Evolutionary conservation across 2,888 invertebrate species (phyloP), one percentile per base, ranked within the genome.

Genomic region (Agrotis ipsilon): DNA sequence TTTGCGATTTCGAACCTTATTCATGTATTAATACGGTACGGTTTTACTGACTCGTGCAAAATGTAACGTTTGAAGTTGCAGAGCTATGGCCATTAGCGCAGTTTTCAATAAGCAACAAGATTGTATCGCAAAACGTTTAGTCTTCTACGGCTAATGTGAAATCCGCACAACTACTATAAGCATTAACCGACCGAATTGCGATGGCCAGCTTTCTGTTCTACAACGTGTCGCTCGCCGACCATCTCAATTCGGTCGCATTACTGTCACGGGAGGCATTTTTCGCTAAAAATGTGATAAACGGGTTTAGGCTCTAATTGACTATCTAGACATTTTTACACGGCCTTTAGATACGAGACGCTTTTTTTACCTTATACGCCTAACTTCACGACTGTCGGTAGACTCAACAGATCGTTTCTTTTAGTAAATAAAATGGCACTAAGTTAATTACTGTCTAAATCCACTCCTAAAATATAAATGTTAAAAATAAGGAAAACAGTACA

Each of bases 241-340:
- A 80, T 86, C 86, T 79, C 83, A 69, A 86, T 88, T 90, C 81
- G 88, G 88, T 89, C 87, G 88, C 77, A 83, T 81, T 71, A 82
- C 72, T 72, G 63, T 86, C 79, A 79, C 77, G 79, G 92, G 90
- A 91, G 93, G 87, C 88, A 92, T 92, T 92, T 92, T 80, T 82
- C 86, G 86, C 88, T 86, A 86, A 88, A 89, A 91, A 92, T 93
- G 93, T 93, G 91, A 92, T 92, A 92, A 75, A 87, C 87, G 94
- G 94, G 92, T 94, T 94, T 94, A 94, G 94, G 93, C 94, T 93
- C 91, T 94, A 94, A 94, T 94, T 95, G 93, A 93, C 93, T 85
- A 82, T 80, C 72, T 77, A 77, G 57, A 73, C 71, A 77, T 83
- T 80, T 83, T 80, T 73, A 82, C 67, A 84, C 75, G 88, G 89